phyloP scores from a whole-genome alignment of 2,797 vertebrate species.

The Acestrorhynchus altus region DNA sequence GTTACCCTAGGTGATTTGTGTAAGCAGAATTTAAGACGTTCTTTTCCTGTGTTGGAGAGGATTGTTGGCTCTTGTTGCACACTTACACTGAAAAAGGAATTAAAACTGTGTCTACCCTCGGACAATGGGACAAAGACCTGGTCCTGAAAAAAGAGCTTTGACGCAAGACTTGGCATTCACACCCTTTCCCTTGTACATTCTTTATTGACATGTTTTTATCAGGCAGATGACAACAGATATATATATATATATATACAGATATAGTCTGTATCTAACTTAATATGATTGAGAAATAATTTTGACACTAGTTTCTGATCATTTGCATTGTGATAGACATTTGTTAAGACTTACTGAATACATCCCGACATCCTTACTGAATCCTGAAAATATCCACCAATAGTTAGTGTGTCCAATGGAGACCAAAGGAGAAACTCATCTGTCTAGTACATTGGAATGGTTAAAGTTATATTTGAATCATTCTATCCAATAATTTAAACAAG shows the following conservation, averaged over 20 bases:
- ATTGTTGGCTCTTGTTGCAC: constrained; percentile 36
- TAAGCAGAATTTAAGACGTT: constrained; percentile 73
- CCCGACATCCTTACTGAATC: too few species aligned
- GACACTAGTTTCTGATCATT: background rate
- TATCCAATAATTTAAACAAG: too few species aligned
- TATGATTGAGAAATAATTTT: constrained; percentile 1
- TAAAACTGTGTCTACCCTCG: background rate
- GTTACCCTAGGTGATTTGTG: constrained; percentile 57
- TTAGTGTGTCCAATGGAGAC: too few species aligned
- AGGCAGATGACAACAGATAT: background rate
- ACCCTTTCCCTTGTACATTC: constrained; percentile 7
- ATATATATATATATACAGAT: too few species aligned
- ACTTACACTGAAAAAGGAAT: constrained; percentile 55
- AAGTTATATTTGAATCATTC: too few species aligned
- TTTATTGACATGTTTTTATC: background rate
- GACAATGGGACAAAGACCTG: constrained; percentile 11
- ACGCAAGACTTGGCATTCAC: constrained; percentile 64
- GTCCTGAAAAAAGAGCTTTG: constrained; percentile 1
- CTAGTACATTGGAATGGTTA: too few species aligned
- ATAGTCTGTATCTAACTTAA: constrained; percentile 31
- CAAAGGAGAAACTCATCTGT: too few species aligned
- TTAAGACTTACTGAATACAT: too few species aligned
- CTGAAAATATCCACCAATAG: too few species aligned
- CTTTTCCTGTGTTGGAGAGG: constrained; percentile 48
- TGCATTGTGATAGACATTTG: too few species aligned